Percentiles rank a stretch among this genome's conserved stretches.
phyloP scores from a whole-genome alignment of 2,888 invertebrate species.

The Cerastis leucographa region DNA sequence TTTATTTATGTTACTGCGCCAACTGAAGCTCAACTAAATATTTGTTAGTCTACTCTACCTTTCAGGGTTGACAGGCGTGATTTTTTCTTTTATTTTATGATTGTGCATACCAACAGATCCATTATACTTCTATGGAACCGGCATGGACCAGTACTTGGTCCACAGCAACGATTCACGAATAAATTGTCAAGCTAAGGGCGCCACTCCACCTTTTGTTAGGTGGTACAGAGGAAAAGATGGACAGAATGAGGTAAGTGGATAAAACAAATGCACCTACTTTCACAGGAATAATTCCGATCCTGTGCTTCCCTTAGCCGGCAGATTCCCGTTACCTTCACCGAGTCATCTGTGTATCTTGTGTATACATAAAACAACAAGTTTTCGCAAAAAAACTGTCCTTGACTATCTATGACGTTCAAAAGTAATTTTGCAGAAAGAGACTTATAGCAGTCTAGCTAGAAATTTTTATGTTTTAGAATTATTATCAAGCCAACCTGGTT shows the following conservation, averaged over 20 bases:
- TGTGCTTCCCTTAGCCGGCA: background rate
- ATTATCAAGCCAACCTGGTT: too few species aligned
- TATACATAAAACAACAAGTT: too few species aligned
- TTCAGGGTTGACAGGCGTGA: too few species aligned
- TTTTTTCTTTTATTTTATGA: background rate
- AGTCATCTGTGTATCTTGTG: background rate
- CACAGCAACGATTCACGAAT: constrained; percentile 76
- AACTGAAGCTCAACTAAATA: too few species aligned
- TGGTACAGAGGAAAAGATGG: constrained; percentile 79
- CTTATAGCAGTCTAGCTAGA: too few species aligned
- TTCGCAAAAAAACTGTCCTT: too few species aligned
- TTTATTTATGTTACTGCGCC: too few species aligned
- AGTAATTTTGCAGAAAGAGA: too few species aligned
- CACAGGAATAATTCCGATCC: background rate
- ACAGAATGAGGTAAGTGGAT: constrained; percentile 56
- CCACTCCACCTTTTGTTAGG: constrained; percentile 71
- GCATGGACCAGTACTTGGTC: constrained; percentile 73
- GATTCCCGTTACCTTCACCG: background rate
- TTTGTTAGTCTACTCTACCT: too few species aligned
- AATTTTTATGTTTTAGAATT: too few species aligned
- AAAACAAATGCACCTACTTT: too few species aligned
- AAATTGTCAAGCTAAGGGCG: constrained; percentile 78
- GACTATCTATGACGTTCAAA: too few species aligned
- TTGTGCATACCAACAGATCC: constrained; percentile 73
- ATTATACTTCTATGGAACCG: constrained; percentile 74